These are phyloP conservation scores for Drosophila meridionalis DNA, from an alignment of 2,888 invertebrate genomes.

Conservation along the genomic window DNA sequence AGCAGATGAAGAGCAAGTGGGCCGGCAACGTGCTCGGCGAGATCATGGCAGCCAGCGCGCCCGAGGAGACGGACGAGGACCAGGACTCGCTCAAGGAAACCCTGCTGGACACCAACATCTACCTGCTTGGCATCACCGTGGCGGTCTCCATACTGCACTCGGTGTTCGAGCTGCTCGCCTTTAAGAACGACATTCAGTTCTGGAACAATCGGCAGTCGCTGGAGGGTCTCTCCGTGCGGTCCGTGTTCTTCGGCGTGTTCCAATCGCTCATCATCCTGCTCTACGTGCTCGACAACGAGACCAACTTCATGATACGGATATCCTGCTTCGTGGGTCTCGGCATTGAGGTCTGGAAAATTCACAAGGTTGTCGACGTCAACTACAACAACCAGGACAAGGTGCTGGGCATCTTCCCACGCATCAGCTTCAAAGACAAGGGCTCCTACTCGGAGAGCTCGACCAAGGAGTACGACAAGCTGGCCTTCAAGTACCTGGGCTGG, in stretches of 20 bases:
- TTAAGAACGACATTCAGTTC: conserved; percentile 99
- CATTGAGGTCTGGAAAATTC: conserved; percentile 99
- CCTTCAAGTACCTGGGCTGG: conserved; percentile 98
- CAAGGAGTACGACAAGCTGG: conserved; percentile 96
- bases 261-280: conserved; percentile 97
- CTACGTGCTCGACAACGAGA: conserved; percentile 99
- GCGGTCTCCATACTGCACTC: conserved; percentile 97
- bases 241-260: conserved; percentile 99
- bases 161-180: conserved; percentile 98
- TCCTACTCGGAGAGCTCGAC: conserved; percentile 98
- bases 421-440: conserved; percentile 96
- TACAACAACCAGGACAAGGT: conserved; percentile 90
- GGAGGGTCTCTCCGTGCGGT: conserved; percentile 98
- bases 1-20: conserved; percentile 96
- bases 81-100: conserved; percentile 97
- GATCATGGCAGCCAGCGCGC: conserved; percentile 88
- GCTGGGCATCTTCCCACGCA: conserved; percentile 92
- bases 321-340: conserved; percentile 97
- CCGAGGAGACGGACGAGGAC: conserved; percentile 88
- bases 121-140: conserved; percentile 95
- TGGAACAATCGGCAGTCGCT: conserved; percentile 99
- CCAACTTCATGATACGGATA: conserved; percentile 97
- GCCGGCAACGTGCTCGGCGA: conserved; percentile 88
- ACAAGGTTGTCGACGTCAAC: conserved; percentile 96
- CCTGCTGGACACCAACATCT: conserved; percentile 98